A percentile compares a stretch with the other conserved stretches of the same genome.
phyloP scores from a whole-genome alignment of 2,113 vertebrate genomes.

The Chionomys nivalis region DNA sequence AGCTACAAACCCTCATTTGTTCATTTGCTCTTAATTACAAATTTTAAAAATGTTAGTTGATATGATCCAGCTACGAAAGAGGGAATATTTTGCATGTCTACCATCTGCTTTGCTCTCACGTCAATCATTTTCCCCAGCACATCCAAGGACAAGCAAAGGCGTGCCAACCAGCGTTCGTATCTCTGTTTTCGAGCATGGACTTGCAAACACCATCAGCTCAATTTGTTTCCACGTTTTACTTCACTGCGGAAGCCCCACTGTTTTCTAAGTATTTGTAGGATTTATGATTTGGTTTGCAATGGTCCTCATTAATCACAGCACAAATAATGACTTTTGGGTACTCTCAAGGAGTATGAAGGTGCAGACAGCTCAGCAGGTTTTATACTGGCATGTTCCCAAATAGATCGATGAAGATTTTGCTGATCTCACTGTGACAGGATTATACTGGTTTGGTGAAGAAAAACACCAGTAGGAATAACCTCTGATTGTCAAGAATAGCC shows the following conservation, averaged over 20 bases:
- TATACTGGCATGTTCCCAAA: constrained; percentile 31
- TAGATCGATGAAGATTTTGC: constrained; percentile 9
- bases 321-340: constrained; percentile 13
- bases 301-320: neutral
- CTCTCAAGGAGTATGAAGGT: neutral
- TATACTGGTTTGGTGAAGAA: neutral
- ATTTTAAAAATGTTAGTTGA: neutral
- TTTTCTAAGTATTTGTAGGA: neutral
- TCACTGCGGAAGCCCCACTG: neutral
- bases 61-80: neutral
- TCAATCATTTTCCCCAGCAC: neutral
- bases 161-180: neutral
- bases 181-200: neutral
- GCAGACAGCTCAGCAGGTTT: neutral
- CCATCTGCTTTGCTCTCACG: neutral
- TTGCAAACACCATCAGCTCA: constrained; percentile 23
- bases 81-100: neutral
- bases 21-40: neutral
- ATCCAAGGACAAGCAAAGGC: neutral
- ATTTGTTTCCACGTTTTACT: neutral
- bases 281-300: constrained; percentile 17
- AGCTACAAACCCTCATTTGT: neutral
- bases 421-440: neutral
- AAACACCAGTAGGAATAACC: neutral
- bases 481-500: neutral